A percentile compares a stretch with the other conserved stretches of the same genome.
phyloP scores from a whole-genome alignment of 2,888 invertebrate species.

The Lithosia quadra region DNA sequence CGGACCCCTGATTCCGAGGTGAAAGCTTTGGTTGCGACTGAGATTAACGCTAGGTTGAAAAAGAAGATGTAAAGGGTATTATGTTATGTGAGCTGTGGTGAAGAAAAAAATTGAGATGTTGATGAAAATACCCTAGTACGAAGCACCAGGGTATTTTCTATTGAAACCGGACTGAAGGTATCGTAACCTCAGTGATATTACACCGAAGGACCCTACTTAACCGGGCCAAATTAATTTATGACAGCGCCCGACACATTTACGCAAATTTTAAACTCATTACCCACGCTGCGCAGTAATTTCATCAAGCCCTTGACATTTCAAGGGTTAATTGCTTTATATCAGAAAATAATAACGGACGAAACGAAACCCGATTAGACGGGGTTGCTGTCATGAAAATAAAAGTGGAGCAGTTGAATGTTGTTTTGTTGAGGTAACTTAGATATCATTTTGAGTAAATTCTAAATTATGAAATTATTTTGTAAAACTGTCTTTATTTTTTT shows the following conservation, averaged over 20 bases:
- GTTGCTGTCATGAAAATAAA: slow-evolving; percentile 22
- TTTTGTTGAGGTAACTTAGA: neutral
- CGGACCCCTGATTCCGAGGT: too few species aligned
- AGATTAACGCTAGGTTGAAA: too few species aligned
- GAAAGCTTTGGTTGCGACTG: too few species aligned
- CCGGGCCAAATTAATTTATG: slow-evolving; percentile 49
- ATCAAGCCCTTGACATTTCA: slow-evolving; percentile 30
- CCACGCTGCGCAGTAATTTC: slow-evolving; percentile 44
- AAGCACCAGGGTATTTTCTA: neutral
- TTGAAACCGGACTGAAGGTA: neutral
- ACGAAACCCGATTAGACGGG: slow-evolving; percentile 26
- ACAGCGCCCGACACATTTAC: slow-evolving; percentile 50
- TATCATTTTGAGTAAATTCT: neutral
- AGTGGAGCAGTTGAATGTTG: neutral
- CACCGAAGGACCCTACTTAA: slow-evolving; percentile 16
- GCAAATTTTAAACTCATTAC: slow-evolving; percentile 54
- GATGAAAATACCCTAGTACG: too few species aligned
- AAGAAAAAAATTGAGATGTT: neutral
- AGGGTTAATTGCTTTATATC: slow-evolving; percentile 45
- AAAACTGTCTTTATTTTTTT: neutral
- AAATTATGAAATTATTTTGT: neutral
- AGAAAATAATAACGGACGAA: slow-evolving; percentile 32
- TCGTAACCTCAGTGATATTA: neutral
- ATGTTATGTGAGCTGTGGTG: neutral
- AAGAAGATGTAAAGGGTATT: too few species aligned